Evolutionary conservation across 2,113 vertebrate species (phyloP), one percentile per base, ranked within the genome.

Genomic region (Calonectris borealis): DNA sequence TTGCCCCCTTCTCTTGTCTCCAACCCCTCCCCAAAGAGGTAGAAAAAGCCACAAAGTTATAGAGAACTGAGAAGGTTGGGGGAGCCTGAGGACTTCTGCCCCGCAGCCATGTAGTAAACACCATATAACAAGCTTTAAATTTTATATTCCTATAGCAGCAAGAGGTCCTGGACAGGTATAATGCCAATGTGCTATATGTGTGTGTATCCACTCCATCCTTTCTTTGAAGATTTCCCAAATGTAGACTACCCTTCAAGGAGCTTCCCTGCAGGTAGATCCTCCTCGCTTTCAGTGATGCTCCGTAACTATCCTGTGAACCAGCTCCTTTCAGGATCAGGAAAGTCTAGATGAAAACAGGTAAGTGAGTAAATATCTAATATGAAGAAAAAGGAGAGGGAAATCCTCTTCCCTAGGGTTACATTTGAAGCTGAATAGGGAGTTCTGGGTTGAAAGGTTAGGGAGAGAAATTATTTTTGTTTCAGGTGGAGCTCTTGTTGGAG

Each of bases 401-500:
- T 79, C 73, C 25, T 89, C 65, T 89, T 87, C 44, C 22, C 70
- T 38, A 6, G 54, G 29, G n/a, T 60, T 73, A 25, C 12, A 11
- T 88, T 94, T 77, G 54, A 66, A 89, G 17, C 40, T 54, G 62
- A 86, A 20, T 22, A 31, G 16, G 32, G 40, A 93, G 32, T 36
- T 64, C 32, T 85, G 57, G 75, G 65, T 64, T 93, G 86, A 94
- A 77, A 91, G 42, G 46, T 38, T 68, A 36, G 66, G 38, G 65
- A 82, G 14, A 58, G 12, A 77, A 83, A 83, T 88, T 80, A 58
- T 64, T 91, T 95, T 85, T 88, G 46, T 91, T 95, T 93, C 86
- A 77, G 46, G 42, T 94, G 34, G 70, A 91, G 52, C 48, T 93
- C 70, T 81, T 90, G 83, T 89, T 62, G 54, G 54, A 87, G 54